Conservation (phyloP, 2,113 vertebrate species). For the Syngnathoides biaculeatus region DNA sequence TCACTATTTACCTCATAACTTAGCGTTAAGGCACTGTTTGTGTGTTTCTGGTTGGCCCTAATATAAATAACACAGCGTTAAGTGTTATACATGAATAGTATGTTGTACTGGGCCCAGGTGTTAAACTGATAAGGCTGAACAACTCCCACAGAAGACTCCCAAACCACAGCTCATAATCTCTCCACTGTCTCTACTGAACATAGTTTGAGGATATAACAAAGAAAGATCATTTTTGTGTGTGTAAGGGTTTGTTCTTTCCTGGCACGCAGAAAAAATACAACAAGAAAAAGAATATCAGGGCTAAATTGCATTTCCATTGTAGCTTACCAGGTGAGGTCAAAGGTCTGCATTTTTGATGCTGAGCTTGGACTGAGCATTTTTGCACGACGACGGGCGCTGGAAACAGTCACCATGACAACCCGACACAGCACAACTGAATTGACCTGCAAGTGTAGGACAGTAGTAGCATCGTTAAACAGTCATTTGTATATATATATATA, state of each 20-base stretch:
- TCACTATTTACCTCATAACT: neutral
- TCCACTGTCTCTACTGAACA: slow-evolving; percentile 53
- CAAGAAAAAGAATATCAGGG: slow-evolving; percentile 8
- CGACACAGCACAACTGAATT: slow-evolving; percentile 84
- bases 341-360: slow-evolving; percentile 77
- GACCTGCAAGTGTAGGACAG: slow-evolving; percentile 72
- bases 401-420: slow-evolving; percentile 84
- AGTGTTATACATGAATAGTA: neutral
- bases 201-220: slow-evolving; percentile 18
- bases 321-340: slow-evolving; percentile 84
- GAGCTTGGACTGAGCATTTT: slow-evolving; percentile 85
- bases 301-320: slow-evolving; percentile 17
- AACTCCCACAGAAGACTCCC: slow-evolving; percentile 58
- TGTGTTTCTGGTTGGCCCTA: neutral
- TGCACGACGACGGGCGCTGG: slow-evolving; percentile 77
- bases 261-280: slow-evolving; percentile 6
- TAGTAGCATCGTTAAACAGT: slow-evolving; percentile 41
- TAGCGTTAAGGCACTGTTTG: neutral
- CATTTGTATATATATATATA: too few species aligned
- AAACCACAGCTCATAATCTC: slow-evolving; percentile 39
- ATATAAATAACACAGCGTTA: neutral
- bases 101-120: slow-evolving; percentile 58
- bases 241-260: neutral
- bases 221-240: slow-evolving; percentile 17
- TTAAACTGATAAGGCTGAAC: slow-evolving; percentile 56